Evolutionary conservation across 2,888 invertebrate genomes (phyloP).

Genomic region (Cylindroiulus punctatus): DNA sequence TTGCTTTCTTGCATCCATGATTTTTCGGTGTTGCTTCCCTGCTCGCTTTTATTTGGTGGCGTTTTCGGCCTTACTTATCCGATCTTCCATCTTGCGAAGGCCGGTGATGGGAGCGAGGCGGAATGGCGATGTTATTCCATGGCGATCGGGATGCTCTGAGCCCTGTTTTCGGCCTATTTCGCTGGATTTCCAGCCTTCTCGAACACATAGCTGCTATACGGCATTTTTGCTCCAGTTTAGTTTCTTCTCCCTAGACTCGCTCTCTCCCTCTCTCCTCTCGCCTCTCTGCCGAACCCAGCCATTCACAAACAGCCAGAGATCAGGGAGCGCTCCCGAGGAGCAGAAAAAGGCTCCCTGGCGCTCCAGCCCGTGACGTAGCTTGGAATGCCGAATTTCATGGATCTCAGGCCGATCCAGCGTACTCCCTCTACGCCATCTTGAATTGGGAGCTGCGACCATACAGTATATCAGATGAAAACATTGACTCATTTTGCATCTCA

Average conservation of each 20-base stretch:
- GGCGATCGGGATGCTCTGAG: background rate
- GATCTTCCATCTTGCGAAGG: background rate
- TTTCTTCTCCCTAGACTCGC: background rate
- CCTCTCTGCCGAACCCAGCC: background rate
- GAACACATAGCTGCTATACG: slow-evolving; percentile 10
- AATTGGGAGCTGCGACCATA: background rate
- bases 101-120: background rate
- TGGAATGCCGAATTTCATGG: background rate
- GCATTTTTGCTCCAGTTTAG: background rate
- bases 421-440: background rate
- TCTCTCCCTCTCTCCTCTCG: background rate
- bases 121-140: background rate
- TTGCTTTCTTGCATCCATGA: background rate
- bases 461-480: no score
- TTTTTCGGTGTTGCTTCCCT: background rate
- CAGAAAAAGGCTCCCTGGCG: background rate
- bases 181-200: background rate
- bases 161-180: background rate
- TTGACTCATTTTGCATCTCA: no score
- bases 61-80: background rate
- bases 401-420: background rate
- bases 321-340: background rate
- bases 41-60: background rate
- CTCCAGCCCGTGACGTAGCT: background rate
- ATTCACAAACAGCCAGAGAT: slow-evolving; percentile 18